phyloP scores from a whole-genome alignment of 1,140 invertebrate species.

The Papilio dardanus region DNA sequence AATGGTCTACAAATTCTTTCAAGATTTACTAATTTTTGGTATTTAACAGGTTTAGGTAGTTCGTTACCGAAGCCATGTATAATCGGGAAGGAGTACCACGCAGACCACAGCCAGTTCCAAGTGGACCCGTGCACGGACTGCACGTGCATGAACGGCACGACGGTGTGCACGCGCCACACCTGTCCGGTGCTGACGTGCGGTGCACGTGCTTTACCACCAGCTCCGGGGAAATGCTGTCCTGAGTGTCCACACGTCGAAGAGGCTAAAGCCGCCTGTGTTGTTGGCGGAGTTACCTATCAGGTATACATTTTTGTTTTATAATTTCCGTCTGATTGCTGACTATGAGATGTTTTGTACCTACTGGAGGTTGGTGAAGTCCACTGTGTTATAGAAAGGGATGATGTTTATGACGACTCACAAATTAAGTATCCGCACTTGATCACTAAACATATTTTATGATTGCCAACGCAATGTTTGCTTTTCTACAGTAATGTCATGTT shows the following conservation, averaged over 20 bases:
- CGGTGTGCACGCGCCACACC: slow-evolving; percentile 88
- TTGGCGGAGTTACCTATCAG: slow-evolving; percentile 86
- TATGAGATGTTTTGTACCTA: too few relatives aligned
- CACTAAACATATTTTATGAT: too few relatives aligned
- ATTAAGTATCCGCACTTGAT: too few relatives aligned
- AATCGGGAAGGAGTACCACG: slow-evolving; percentile 86
- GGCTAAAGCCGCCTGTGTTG: slow-evolving; percentile 85
- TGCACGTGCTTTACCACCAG: slow-evolving; percentile 84
- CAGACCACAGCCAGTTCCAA: slow-evolving; percentile 83
- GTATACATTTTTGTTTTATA: slow-evolving; percentile 59
- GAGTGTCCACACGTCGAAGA: slow-evolving; percentile 86
- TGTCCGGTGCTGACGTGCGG: slow-evolving; percentile 93
- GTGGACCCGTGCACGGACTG: slow-evolving; percentile 93
- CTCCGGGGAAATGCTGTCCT: slow-evolving; percentile 89
- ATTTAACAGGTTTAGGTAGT: slow-evolving; percentile 71
- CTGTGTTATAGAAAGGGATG: too few relatives aligned
- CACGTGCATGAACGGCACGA: slow-evolving; percentile 89
- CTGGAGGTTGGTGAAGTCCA: too few relatives aligned
- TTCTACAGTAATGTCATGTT: too few relatives aligned
- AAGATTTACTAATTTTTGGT: neutral
- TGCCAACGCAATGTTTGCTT: too few relatives aligned
- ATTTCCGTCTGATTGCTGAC: neutral
- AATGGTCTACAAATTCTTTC: neutral
- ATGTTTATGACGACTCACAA: too few relatives aligned
- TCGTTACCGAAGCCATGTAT: slow-evolving; percentile 86